Evolutionary conservation across 2,888 invertebrate species (phyloP).

Genomic region (Pemphredon lugubris): DNA sequence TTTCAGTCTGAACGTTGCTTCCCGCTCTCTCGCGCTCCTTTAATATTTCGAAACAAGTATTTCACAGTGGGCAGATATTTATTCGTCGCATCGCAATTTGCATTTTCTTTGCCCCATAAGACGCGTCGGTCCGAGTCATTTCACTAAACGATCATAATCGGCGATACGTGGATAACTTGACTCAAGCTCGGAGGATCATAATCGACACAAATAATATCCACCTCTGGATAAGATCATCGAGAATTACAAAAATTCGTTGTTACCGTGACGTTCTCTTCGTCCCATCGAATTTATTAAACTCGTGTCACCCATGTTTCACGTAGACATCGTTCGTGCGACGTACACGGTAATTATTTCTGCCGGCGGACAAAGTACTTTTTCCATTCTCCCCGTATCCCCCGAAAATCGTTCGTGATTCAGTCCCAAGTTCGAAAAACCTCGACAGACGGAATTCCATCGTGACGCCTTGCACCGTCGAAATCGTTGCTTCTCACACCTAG

Average conservation of each 20-base stretch:
- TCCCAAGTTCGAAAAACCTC: neutral
- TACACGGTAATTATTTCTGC: no score
- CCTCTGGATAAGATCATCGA: neutral
- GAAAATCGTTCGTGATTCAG: neutral
- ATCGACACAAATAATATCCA: neutral
- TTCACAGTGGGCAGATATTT: neutral
- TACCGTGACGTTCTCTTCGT: neutral
- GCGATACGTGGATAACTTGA: no score
- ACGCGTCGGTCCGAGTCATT: no score
- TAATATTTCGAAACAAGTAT: slow-evolving; percentile 1
- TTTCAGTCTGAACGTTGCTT: slow-evolving; percentile 8
- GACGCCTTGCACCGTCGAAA: neutral
- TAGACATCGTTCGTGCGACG: no score
- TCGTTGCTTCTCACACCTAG: no score
- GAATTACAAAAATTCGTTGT: neutral
- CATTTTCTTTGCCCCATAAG: no score
- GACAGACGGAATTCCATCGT: neutral
- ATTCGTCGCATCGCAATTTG: neutral
- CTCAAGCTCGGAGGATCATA: neutral
- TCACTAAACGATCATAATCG: no score
- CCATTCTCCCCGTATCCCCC: neutral
- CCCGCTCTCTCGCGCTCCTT: neutral
- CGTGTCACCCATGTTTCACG: no score
- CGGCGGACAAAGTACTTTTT: neutral
- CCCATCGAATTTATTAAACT: neutral